Conservation (phyloP, 1,140 invertebrate genomes). For the Brachystomella parvula region DNA sequence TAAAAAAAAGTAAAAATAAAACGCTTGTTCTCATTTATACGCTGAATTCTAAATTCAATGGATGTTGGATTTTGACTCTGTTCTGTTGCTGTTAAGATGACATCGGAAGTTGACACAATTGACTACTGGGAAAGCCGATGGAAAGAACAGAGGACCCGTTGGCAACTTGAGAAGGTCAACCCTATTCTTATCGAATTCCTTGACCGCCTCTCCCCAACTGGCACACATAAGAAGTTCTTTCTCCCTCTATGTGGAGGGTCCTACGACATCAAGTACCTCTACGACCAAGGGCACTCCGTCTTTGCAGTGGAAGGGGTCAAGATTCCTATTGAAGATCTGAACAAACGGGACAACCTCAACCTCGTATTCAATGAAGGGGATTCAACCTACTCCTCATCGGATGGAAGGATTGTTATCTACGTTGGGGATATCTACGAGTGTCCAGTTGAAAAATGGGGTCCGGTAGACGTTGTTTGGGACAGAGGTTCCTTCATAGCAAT, state of each 20-base stretch:
- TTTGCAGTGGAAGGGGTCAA: slow-evolving; percentile 30
- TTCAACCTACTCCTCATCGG: slow-evolving; percentile 11
- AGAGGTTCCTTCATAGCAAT: slow-evolving; percentile 31
- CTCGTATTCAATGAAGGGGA: slow-evolving; percentile 27
- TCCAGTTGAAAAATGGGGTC: slow-evolving; percentile 36
- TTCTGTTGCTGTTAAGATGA: no score
- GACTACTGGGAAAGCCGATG: slow-evolving; percentile 29
- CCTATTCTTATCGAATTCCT: slow-evolving; percentile 19
- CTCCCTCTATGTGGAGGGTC: slow-evolving; percentile 32
- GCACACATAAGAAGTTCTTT: slow-evolving; percentile 27
- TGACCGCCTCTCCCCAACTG: not conserved
- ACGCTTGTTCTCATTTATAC: no score
- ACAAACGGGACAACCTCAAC: slow-evolving; percentile 16
- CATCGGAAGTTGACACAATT: not conserved
- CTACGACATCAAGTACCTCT: slow-evolving; percentile 22
- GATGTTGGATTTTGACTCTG: no score
- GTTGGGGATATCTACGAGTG: slow-evolving; percentile 28
- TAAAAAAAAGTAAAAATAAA: no score
- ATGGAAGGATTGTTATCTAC: slow-evolving; percentile 28
- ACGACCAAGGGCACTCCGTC: slow-evolving; percentile 20
- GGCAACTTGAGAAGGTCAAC: slow-evolving; percentile 23
- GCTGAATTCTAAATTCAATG: no score
- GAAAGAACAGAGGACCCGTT: slow-evolving; percentile 25
- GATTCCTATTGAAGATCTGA: slow-evolving; percentile 23
- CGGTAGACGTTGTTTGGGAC: slow-evolving; percentile 35